A percentile compares a stretch with the other conserved stretches of the same genome.
phyloP scores from a whole-genome alignment of 2,888 invertebrate genomes.

The Linnaemya tessellans region DNA sequence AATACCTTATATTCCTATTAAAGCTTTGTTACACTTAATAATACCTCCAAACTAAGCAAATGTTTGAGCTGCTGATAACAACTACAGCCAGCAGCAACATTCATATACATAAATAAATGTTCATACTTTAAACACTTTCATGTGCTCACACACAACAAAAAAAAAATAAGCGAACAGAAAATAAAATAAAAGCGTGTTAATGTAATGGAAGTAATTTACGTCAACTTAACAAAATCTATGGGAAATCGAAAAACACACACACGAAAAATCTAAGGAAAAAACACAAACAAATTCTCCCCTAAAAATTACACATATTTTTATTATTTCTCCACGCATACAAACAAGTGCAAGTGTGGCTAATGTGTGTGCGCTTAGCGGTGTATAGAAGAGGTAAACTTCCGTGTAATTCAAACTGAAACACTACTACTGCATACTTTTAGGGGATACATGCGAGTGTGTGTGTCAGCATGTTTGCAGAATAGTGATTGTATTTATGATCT shows the following conservation, averaged over 20 bases:
- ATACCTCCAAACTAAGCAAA: conserved; percentile 34
- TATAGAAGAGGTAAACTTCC: conserved; percentile 59
- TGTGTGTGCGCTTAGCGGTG: neutral
- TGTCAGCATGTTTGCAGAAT: conserved; percentile 59
- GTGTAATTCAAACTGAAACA: conserved; percentile 43
- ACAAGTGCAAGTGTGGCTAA: conserved; percentile 17
- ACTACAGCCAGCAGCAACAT: neutral
- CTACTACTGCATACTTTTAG: conserved; percentile 16
- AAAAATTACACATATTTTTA: conserved; percentile 32
- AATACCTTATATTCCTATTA: conserved; percentile 29
- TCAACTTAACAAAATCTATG: conserved; percentile 80
- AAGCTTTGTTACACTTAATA: conserved; percentile 7
- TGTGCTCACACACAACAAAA: too few species aligned
- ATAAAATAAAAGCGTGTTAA: conserved; percentile 76
- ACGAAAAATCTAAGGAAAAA: conserved; percentile 12
- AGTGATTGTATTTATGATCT: conserved; percentile 65
- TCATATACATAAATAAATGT: conserved; percentile 26
- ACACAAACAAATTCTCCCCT: conserved; percentile 43
- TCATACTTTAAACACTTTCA: conserved; percentile 12
- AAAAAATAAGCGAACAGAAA: neutral
- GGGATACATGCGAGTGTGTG: conserved; percentile 61
- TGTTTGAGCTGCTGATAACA: conserved; percentile 65
- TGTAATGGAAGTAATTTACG: conserved; percentile 82
- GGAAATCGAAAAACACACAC: conserved; percentile 64
- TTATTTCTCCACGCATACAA: conserved; percentile 1